Base-by-base conservation (phyloP, 1,140 invertebrate genomes). In the Prorops nasuta region DNA sequence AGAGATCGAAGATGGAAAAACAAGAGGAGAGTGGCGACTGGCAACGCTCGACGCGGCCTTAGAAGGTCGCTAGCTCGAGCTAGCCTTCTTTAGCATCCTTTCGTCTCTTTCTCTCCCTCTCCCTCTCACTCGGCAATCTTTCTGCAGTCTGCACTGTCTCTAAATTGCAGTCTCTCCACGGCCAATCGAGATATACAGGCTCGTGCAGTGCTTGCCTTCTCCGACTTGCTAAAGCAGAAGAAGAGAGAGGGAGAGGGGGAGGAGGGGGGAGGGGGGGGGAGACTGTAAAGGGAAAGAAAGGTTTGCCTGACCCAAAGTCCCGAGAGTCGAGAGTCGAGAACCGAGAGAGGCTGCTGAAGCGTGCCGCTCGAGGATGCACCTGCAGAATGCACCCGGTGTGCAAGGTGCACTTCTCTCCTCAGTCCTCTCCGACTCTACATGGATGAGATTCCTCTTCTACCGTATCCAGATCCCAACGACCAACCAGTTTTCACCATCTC, bases 11-110 rank as follows among this genome's bases (percentile, higher is more conserved):
- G 16, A 44, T 53, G 53, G 57, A 56, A 61, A 60, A 61, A 60
- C 48, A 21, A 44, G 51, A 57, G 50, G 52, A 54, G 54, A 51
- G 49, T 42, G 54, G 63, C 60, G 51, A 60, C 56, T 60, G 39
- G 56, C 57, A n/a, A n/a, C 52, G 51, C 51, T 63, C 56, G 54
- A 51, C 65, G 58, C 65, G 66, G 66, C 66, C 66, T 69, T 69
- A 69, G 66, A 69, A 69, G 66, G 66, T 69, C 66, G 66, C 65
- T 67, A 65, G 60, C 63, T 62, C 51, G 51, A 41, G 58, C 60
- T 56, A 64, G 58, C 63, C 63, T 67, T 66, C 60, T 66, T 63
- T 57, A 66, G 64, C 60, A 61, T 64, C 61, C 53, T 44, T 24
- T 15, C 22, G 22, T 4, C 14, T 20, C 43, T 22, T 42, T 20